Evolutionary conservation across 2,797 vertebrate species (phyloP).

Genomic region (Nasua narica): DNA sequence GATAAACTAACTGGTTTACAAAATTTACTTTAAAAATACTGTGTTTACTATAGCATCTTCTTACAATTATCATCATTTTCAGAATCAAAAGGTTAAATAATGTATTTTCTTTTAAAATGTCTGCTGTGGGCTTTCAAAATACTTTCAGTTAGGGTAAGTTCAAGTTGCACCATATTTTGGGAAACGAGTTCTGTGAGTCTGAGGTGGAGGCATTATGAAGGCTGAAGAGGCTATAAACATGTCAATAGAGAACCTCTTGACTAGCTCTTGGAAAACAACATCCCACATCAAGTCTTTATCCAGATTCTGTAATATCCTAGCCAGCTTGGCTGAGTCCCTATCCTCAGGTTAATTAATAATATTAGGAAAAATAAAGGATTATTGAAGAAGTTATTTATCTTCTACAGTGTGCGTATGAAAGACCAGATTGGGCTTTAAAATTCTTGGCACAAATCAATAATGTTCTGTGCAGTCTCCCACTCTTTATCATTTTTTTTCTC

Average conservation of each 20-base stretch:
- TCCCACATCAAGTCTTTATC: neutral
- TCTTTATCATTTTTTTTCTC: neutral
- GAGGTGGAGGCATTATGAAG: neutral
- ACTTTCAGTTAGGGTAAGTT: neutral
- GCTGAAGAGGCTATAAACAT: neutral
- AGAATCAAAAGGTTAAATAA: constrained; percentile 20
- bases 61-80: neutral
- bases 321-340: constrained; percentile 25
- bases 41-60: neutral
- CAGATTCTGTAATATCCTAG: neutral
- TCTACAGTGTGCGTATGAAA: neutral
- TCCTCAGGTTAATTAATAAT: constrained; percentile 47
- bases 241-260: neutral
- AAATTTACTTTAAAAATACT: neutral
- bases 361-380: constrained; percentile 36
- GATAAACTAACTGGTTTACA: constrained; percentile 8
- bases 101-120: neutral
- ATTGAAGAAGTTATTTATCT: constrained; percentile 21
- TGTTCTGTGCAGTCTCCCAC: neutral
- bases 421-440: constrained; percentile 47
- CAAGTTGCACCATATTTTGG: neutral
- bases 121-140: neutral
- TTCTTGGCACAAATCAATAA: neutral
- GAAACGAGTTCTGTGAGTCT: neutral
- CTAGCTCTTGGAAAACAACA: neutral